phyloP scores from a whole-genome alignment of 2,888 invertebrate genomes.

The Osedax frankpressi region DNA sequence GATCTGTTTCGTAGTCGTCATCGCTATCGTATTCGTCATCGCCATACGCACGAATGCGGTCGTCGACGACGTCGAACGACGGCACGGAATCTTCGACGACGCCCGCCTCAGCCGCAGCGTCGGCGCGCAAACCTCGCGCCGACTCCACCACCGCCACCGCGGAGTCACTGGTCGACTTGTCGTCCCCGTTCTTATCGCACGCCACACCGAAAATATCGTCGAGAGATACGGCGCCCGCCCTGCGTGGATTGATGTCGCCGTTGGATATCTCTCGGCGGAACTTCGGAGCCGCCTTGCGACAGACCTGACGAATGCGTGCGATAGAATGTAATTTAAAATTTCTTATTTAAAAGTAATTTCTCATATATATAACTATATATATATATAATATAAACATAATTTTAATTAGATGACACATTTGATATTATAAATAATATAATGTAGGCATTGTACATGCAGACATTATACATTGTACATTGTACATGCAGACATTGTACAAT shows the following conservation, averaged over 20 bases:
- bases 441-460: too few relatives aligned
- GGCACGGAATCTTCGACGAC: neutral
- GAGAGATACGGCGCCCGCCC: neutral
- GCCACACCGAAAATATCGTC: neutral
- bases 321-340: too few relatives aligned
- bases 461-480: too few relatives aligned
- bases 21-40: neutral
- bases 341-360: too few relatives aligned
- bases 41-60: neutral
- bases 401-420: too few relatives aligned
- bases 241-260: neutral
- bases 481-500: too few relatives aligned
- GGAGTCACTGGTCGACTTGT: neutral
- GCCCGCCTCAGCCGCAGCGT: neutral
- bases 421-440: too few relatives aligned
- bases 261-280: neutral
- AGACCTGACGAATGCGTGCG: too few relatives aligned
- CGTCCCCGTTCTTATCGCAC: neutral
- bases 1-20: slow-evolving; percentile 2
- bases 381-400: too few relatives aligned
- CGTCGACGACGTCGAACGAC: neutral
- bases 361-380: too few relatives aligned
- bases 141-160: neutral
- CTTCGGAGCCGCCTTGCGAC: neutral
- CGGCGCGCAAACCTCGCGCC: neutral